phyloP scores from a whole-genome alignment of 1,140 invertebrate species.

The Hirudo medicinalis region DNA sequence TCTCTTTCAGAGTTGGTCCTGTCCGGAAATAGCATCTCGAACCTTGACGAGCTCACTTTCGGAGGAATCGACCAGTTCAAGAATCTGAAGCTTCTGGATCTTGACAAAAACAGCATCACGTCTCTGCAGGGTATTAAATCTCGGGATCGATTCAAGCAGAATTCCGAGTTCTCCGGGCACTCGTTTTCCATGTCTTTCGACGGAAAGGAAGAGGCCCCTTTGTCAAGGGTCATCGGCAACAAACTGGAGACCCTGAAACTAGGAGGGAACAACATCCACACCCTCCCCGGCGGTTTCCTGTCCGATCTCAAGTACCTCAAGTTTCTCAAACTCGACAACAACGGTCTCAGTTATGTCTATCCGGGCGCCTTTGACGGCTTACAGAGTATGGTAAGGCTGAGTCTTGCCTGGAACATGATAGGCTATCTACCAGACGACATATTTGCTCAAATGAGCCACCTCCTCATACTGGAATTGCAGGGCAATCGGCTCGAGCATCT shows the following conservation, averaged over 20 bases:
- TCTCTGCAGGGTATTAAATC: not conserved
- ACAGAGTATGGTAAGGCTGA: conserved; percentile 51
- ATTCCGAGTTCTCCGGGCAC: not conserved
- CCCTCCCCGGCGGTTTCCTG: conserved; percentile 52
- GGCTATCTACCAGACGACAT: conserved; percentile 56
- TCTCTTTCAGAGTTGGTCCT: conserved; percentile 17
- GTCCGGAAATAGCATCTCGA: conserved; percentile 20
- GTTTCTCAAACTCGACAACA: conserved; percentile 55
- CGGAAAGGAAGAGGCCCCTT: not conserved
- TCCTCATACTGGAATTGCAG: conserved; percentile 55
- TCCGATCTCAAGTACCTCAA: conserved; percentile 53
- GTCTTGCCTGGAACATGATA: conserved; percentile 57
- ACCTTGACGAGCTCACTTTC: conserved; percentile 14
- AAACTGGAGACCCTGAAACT: conserved; percentile 53
- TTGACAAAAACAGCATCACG: conserved; percentile 15
- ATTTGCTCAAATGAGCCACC: conserved; percentile 51
- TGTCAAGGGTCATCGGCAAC: not conserved
- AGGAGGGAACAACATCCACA: conserved; percentile 53
- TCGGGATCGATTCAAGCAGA: not conserved
- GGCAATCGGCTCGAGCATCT: conserved; percentile 49
- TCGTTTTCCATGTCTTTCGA: not conserved
- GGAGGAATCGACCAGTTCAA: conserved; percentile 12
- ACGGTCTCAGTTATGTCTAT: conserved; percentile 55
- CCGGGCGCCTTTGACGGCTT: conserved; percentile 56
- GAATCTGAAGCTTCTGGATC: conserved; percentile 15